Base-by-base conservation (phyloP, 1,140 invertebrate species). In the Caenorhabditis tropicalis region DNA sequence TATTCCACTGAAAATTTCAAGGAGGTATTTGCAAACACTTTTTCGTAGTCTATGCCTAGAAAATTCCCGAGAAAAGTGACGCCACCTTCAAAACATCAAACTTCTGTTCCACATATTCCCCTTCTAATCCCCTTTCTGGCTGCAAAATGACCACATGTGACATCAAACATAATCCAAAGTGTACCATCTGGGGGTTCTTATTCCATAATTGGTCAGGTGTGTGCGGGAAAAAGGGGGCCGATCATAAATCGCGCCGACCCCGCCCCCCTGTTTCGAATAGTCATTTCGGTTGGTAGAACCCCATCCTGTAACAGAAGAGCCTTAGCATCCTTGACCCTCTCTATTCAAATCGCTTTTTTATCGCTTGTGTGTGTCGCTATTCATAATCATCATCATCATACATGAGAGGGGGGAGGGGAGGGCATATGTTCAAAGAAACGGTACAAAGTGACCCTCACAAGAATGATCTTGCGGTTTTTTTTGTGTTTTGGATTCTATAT, bases 121-220 rank as follows among this genome's bases (percentile, higher is more conserved):
- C 16, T 19, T 65, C 24, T 65, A 2, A 33, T 33, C 21, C 51
- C 6, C 27, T 24, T 29, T 56, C 53, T 16, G 48, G n/a, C 29
- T 74, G 65, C 33, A 46, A 74, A 74, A 12, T 74, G 65, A 74
- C 65, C 65, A 74, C 43, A 36, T 74, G 65, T 19, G 21, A 21
- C 65, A 74, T 74, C 65, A 74, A 43, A 2, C n/a, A 9, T 74
- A 74, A 74, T 74, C 65, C 65, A 33, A 74, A 19, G 24, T 24
- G 36, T 0, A 74, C 65, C 65, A 74, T 74, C 65, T 74, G 65
- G 43, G 43, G 65, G 5, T 6, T 43, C 39, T 43, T 6, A 74
- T 39, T 24, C 65, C 36, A 74, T 74, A 74, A 74, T 74, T 74
- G 36, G 19, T 74, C 5, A 9, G 21, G 65, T 33, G 36, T 33